Evolutionary conservation across 2,797 vertebrate species (phyloP).

Genomic region (Catostomus latipinnis): DNA sequence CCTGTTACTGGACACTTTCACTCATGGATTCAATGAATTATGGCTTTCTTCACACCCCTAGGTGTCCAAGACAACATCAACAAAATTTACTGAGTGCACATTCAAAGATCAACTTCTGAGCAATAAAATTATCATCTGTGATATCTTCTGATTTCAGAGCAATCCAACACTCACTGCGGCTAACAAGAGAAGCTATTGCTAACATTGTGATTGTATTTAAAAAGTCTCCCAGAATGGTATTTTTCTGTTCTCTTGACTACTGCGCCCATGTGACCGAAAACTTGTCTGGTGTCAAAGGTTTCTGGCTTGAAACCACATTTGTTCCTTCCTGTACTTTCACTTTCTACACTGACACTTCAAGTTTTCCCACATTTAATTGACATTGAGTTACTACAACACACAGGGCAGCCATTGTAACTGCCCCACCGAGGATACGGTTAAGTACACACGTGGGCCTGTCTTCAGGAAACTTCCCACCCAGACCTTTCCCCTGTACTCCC

Average conservation of each 20-base stretch:
- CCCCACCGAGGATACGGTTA: background rate
- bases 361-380: slow-evolving; percentile 12
- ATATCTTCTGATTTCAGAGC: background rate
- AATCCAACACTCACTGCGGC: background rate
- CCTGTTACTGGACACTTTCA: too few relatives aligned
- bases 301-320: background rate
- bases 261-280: background rate
- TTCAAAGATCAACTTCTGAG: too few relatives aligned
- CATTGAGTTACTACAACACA: background rate
- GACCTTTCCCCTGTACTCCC: slow-evolving; percentile 9
- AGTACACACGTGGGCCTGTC: slow-evolving; percentile 4
- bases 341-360: background rate
- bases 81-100: too few relatives aligned
- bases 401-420: slow-evolving; percentile 29
- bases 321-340: background rate
- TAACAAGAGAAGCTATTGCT: slow-evolving; percentile 1
- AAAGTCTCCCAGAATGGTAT: background rate
- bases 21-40: too few relatives aligned
- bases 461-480: slow-evolving; percentile 30
- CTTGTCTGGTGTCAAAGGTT: slow-evolving; percentile 20
- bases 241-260: background rate
- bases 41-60: too few relatives aligned
- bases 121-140: background rate
- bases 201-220: background rate
- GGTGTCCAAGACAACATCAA: too few relatives aligned